Percentiles rank a stretch among this genome's conserved stretches.
phyloP scores from a whole-genome alignment of 1,140 invertebrate species.

The Pomacea maculata region DNA sequence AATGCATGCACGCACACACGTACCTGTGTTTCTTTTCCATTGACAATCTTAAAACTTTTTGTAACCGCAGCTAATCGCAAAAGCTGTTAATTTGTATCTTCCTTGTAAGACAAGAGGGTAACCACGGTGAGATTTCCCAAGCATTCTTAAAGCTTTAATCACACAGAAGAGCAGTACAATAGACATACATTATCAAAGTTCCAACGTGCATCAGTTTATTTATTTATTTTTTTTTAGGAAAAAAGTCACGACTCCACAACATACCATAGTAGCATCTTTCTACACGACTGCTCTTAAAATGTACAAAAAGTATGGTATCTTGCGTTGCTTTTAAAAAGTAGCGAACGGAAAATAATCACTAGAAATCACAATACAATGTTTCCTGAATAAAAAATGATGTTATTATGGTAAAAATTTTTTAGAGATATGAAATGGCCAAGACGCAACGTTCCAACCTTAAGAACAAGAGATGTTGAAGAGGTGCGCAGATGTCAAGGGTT shows the following conservation, averaged over 20 bases:
- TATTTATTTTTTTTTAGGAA: constrained; percentile 6
- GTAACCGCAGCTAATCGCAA: no score
- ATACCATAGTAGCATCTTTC: constrained; percentile 22
- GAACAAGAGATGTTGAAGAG: no score
- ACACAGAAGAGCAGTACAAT: constrained; percentile 28
- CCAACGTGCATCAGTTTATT: constrained; percentile 21
- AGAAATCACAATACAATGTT: constrained; percentile 16
- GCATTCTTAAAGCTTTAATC: constrained; percentile 27
- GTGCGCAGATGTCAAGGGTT: no score
- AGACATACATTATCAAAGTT: constrained; percentile 21
- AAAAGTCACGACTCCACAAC: constrained; percentile 25
- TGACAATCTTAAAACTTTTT: no score
- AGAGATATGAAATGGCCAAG: constrained; percentile 1
- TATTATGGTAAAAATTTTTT: constrained; percentile 6
- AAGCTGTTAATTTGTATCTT: neutral
- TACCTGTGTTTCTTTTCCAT: neutral
- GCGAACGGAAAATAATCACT: constrained; percentile 10
- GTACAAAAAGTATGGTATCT: constrained; percentile 23
- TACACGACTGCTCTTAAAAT: constrained; percentile 7
- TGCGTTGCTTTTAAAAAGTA: constrained; percentile 17
- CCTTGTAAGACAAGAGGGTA: neutral
- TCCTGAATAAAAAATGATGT: constrained; percentile 16
- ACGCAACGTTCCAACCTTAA: neutral
- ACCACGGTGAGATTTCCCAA: neutral
- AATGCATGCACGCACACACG: constrained; percentile 1